These are phyloP conservation scores for Chaetodon auriga DNA, from an alignment of 2,113 vertebrate genomes.

Conservation along the genomic window DNA sequence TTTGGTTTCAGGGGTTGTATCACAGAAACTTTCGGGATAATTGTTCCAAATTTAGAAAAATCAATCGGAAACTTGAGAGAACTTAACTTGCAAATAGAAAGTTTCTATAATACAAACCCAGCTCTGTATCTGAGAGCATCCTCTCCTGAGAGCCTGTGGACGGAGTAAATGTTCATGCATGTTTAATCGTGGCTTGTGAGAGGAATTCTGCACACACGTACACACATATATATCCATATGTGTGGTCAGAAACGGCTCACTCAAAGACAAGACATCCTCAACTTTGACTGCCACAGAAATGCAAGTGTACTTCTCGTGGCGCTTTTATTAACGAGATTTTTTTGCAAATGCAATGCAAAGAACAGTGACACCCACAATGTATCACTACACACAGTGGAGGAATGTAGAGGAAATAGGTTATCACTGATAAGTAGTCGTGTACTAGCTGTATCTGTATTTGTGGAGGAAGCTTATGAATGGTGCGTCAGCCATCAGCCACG, in stretches of 20 bases:
- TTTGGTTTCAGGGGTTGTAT: background rate
- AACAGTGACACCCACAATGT: constrained; percentile 60
- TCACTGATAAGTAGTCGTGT: constrained; percentile 57
- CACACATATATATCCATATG: background rate
- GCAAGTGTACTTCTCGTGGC: constrained; percentile 57
- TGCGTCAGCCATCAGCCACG: constrained; percentile 50
- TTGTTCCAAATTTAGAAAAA: background rate
- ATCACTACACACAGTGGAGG: constrained; percentile 64
- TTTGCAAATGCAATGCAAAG: constrained; percentile 79
- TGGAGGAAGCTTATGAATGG: constrained; percentile 55
- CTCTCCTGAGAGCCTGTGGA: constrained; percentile 64
- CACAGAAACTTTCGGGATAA: background rate
- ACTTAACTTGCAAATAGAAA: background rate
- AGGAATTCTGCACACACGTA: constrained; percentile 65
- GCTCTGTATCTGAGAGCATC: constrained; percentile 51
- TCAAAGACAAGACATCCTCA: constrained; percentile 61
- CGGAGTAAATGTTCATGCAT: constrained; percentile 68
- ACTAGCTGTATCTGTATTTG: constrained; percentile 44
- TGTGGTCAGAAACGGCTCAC: constrained; percentile 42
- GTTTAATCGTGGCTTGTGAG: constrained; percentile 73
- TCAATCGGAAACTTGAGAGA: background rate
- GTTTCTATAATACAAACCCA: background rate
- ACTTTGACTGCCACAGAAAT: constrained; percentile 68
- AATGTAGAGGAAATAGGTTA: constrained; percentile 64
- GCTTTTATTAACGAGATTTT: constrained; percentile 45